Base-by-base conservation (phyloP, 2,113 vertebrate species). In the Argyrosomus japonicus region DNA sequence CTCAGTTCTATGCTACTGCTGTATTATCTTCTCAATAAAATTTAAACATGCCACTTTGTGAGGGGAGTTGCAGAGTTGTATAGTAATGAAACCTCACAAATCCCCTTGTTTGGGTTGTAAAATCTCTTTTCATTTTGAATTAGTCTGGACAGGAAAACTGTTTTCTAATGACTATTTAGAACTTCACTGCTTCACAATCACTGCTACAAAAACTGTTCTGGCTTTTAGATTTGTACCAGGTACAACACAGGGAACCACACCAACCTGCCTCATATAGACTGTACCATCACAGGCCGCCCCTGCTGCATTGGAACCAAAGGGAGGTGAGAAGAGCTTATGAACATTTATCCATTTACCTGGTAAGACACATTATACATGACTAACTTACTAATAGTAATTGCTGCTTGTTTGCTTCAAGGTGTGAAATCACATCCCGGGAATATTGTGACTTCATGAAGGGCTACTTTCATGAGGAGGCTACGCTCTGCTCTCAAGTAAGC, bases 271-370 rank as follows among this genome's bases (percentile, higher is more conserved):
- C 98, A 99, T 80, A 97, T 99, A 87, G 98, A 99, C 94, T 99
- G 98, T 5, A 96, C 95, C 87, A 97, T 99, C 89, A 99, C 97
- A 0, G 98, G 98, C 83, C 94, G 98, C 88, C 98, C 98, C 81
- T 99, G 98, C 95, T 99, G 98, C 93, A 98, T 99, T 1, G 97
- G 98, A 92, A 99, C 98, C 89, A 99, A 99, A 94, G 98, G 98
- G 88, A 98, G 97, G 98, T 99, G 91, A 95, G 95, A 19, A 69
- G 25, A 77, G 40, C 63, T 7, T 18, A 9, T 58, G 56, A 5
- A 27, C 9, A 45, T 58, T 48, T 40, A 18, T 43, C 13, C 4
- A 40, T 40, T 19, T 25, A 6, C 25, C 19, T 8, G 23, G 21
- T 57, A 13, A 54, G 40, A 81, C 15, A 50, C 13, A 68, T 2